These are phyloP conservation scores for Xerus inauris DNA, from an alignment of 2,113 vertebrate genomes.

Conservation along the genomic window DNA sequence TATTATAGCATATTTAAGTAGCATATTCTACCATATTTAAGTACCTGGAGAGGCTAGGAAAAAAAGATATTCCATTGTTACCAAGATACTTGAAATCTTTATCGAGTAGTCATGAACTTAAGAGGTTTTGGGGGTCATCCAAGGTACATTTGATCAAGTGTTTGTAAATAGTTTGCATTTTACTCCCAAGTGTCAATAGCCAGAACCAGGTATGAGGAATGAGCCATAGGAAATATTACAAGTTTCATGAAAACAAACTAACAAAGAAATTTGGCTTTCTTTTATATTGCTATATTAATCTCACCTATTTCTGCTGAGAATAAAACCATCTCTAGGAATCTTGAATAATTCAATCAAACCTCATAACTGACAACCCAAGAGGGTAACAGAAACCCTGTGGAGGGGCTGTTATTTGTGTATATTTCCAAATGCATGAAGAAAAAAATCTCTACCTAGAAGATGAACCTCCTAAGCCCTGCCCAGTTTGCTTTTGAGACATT, in stretches of 20 bases:
- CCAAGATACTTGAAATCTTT: constrained; percentile 34
- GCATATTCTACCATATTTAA: neutral
- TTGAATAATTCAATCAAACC: neutral
- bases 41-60: neutral
- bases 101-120: neutral
- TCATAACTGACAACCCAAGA: neutral
- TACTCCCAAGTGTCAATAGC: neutral
- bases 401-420: neutral
- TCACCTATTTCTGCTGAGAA: neutral
- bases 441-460: neutral
- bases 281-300: neutral
- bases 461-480: neutral
- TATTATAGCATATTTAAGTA: too few species aligned
- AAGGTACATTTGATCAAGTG: neutral
- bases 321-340: neutral
- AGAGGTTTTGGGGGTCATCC: neutral
- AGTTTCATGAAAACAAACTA: neutral
- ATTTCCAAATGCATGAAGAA: neutral
- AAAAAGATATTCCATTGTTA: neutral
- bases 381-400: neutral
- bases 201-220: neutral
- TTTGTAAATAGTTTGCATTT: neutral
- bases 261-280: neutral
- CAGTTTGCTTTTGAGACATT: neutral
- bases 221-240: neutral